Evolutionary conservation across 1,140 invertebrate species (phyloP), one percentile per base, ranked within the genome.

Genomic region (Drosophila nigrodunni): DNA sequence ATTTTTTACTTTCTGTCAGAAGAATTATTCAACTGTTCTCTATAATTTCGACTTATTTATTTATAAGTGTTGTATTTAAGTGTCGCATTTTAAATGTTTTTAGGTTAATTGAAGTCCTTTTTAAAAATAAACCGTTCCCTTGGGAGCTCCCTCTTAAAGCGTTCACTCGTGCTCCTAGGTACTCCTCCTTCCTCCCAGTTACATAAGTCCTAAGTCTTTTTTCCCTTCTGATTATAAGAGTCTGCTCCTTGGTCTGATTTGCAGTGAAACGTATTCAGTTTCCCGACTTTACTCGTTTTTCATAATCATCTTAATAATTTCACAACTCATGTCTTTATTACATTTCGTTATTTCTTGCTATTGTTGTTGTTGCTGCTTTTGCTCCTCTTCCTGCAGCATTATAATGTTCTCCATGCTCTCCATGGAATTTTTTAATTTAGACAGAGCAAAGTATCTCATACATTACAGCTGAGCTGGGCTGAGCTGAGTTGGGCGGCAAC

Each of bases 271-370:
- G 37, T 10, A 39, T 8, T 65, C 62, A 30, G 47, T 35, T 52
- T 46, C 54, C 15, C 25, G 43, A 76, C 73, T 70, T 34, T 46
- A 68, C 57, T 61, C 70, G 65, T 60, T 71, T 77, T 55, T 73
- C 82, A 76, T 86, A 86, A 86, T 87, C 78, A 87, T 86, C 82
- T 86, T 86, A 87, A 87, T 82, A 86, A 86, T 86, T 86, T 74
- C 71, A 71, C 65, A 87, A 87, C 82, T 86, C 82, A 87, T 86
- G 78, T 87, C 82, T 86, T 86, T 86, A 87, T 87, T 86, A 86
- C 82, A 86, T 86, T 86, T 77, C 59, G n/a, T 9, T 25, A 25
- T 57, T 37, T 43, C 44, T 46, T 15, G n/a, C 35, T 55, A 8
- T 37, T n/a, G 25, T 39, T 10, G 7, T n/a, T 18, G n/a, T 25